phyloP scores from a whole-genome alignment of 2,113 vertebrate genomes.

The Pterocles gutturalis region DNA sequence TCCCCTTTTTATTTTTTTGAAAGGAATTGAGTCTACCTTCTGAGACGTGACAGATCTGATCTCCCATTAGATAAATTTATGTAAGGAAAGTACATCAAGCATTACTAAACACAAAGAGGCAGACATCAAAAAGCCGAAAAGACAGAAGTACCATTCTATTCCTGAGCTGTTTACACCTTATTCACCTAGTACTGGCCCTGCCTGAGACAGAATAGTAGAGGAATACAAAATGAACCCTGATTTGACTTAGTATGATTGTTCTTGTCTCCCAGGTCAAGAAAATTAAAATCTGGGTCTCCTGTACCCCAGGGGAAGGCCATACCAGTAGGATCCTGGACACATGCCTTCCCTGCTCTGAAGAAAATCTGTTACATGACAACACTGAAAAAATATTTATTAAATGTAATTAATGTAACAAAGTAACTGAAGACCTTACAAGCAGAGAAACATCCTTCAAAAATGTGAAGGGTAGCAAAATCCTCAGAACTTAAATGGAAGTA shows the following conservation, averaged over 20 bases:
- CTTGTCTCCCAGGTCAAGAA: neutral
- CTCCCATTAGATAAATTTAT: conserved; percentile 1
- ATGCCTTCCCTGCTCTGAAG: neutral
- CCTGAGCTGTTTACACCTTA: neutral
- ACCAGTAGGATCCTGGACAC: neutral
- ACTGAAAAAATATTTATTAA: neutral
- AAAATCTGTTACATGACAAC: neutral
- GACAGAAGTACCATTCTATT: neutral
- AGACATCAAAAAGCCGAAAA: neutral
- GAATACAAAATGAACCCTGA: neutral
- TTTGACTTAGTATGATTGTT: neutral
- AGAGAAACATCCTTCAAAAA: neutral
- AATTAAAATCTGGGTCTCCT: neutral
- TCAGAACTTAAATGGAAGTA: neutral
- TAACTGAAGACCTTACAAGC: neutral
- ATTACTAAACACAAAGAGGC: neutral
- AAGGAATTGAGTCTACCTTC: neutral
- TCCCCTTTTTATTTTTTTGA: neutral
- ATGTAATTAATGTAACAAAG: neutral
- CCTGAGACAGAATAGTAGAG: neutral
- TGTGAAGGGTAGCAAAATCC: neutral
- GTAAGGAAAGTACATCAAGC: neutral
- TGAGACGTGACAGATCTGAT: neutral
- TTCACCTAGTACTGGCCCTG: neutral
- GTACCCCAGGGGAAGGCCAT: neutral